Percentiles rank a stretch among this genome's conserved stretches.
These are phyloP conservation scores for Indicator indicator DNA, from an alignment of 2,113 vertebrate species.

Conservation along the genomic window DNA sequence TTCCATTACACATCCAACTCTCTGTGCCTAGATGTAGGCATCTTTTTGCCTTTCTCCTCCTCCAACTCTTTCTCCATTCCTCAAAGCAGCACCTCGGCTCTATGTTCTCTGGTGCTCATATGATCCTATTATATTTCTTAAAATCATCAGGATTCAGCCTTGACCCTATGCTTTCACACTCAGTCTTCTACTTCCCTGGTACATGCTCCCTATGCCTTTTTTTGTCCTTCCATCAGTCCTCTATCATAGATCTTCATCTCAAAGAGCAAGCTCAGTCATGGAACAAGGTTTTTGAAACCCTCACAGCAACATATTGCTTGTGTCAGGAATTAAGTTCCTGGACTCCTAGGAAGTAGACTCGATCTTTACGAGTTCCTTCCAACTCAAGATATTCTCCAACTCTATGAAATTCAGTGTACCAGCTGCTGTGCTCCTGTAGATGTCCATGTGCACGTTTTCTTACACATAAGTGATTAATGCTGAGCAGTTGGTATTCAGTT, in stretches of 20 bases:
- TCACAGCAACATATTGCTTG: background rate
- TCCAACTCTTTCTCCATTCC: background rate
- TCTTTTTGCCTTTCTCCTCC: background rate
- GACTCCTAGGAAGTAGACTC: background rate
- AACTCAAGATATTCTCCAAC: background rate
- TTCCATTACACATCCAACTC: background rate
- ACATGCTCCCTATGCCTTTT: rapidly evolving
- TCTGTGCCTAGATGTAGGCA: no score
- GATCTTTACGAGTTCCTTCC: background rate
- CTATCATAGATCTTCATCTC: background rate
- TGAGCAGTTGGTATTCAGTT: background rate
- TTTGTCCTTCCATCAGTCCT: background rate
- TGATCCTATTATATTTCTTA: background rate
- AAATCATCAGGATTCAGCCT: background rate
- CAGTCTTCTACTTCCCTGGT: background rate
- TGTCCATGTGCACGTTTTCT: background rate
- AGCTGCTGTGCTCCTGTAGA: background rate
- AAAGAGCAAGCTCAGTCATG: background rate
- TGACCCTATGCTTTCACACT: background rate
- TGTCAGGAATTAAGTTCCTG: background rate
- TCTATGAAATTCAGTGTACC: background rate
- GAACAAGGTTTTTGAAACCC: background rate
- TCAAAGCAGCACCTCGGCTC: background rate
- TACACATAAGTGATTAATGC: no score
- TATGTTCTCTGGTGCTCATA: background rate